These are phyloP conservation scores for Oncorhynchus mykiss DNA, from an alignment of 2,113 vertebrate species.

Conservation along the genomic window DNA sequence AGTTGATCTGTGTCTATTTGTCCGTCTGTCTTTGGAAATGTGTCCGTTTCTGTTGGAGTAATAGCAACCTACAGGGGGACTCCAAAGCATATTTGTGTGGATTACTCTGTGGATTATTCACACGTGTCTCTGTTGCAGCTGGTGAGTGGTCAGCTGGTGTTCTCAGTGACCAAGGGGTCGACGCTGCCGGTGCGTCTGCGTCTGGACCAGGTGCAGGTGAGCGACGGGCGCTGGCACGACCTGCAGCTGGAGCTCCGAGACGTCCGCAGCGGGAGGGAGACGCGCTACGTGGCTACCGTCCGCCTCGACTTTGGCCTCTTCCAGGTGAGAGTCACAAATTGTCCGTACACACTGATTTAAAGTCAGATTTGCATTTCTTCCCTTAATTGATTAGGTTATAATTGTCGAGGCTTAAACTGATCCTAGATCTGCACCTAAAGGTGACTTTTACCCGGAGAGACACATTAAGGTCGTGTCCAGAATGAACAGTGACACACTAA, in stretches of 20 bases:
- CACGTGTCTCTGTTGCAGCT: constrained; percentile 71
- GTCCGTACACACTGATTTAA: too few relatives aligned
- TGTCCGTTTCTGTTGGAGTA: too few relatives aligned
- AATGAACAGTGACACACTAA: background rate
- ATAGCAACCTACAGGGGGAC: too few relatives aligned
- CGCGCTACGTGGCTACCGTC: constrained; percentile 85
- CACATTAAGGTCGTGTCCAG: background rate
- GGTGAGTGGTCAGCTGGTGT: constrained; percentile 84
- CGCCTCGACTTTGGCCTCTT: constrained; percentile 91
- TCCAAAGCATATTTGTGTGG: too few relatives aligned
- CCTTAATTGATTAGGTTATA: too few relatives aligned
- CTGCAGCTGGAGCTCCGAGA: constrained; percentile 92
- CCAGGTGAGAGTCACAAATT: constrained; percentile 74
- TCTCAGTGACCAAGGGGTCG: constrained; percentile 81
- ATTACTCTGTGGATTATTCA: background rate
- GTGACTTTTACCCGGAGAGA: too few relatives aligned
- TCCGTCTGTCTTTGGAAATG: too few relatives aligned
- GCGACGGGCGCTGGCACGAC: constrained; percentile 94
- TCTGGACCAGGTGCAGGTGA: constrained; percentile 88
- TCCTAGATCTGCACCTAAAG: too few relatives aligned
- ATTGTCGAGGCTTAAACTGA: too few relatives aligned
- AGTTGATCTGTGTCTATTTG: too few relatives aligned
- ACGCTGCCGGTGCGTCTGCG: constrained; percentile 81
- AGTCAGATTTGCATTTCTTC: too few relatives aligned
- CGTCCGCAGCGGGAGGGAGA: constrained; percentile 81